Evolutionary conservation across 2,113 vertebrate genomes (phyloP), one percentile per base, ranked within the genome.

Genomic region (Thunnus thynnus): DNA sequence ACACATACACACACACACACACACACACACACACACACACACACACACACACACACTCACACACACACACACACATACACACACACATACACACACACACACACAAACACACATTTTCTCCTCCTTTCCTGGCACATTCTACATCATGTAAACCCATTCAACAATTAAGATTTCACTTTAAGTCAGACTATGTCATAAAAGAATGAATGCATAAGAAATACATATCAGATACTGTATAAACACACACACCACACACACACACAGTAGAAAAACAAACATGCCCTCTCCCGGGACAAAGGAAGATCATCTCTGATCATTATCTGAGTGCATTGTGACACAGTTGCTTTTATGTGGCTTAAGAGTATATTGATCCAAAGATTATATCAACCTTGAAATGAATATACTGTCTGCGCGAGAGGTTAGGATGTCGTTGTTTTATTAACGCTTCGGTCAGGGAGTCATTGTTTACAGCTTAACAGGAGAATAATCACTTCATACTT

Each of bases 381-480:
- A 83, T 57, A 86, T 72, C 80, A 72, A 79, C 41, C 54, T 71
- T 46, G 60, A 83, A 47, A 83, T 75, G 60, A 50, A 67, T 57
- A 66, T 17, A 14, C 25, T 25, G 62, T 72, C 11, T 13, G 30
- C 5, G 30, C 51, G 50, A 30, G 48, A 22, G 52, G 13, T 72
- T 20, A 41, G 36, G 36, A 41, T 41, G 36, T 41, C 9, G 8
- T 41, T 9, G 7, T 41, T 41, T 8, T 41, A 7, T 41, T 41
- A 2, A 14, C 2, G 69, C 46, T 58, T 66, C 16, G 16, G 46
- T 20, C 27, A 41, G 36, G 76, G 61, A 70, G 36, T 44, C 30
- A 50, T 65, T 30, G 2, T 48, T n/a, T 36, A 65, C 58, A 65
- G 32, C 50, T 14, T 55, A 22, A 41, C 36, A 41, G 7, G 36